These are phyloP conservation scores for Corapipo altera DNA, from an alignment of 2,113 vertebrate genomes.

Conservation along the genomic window DNA sequence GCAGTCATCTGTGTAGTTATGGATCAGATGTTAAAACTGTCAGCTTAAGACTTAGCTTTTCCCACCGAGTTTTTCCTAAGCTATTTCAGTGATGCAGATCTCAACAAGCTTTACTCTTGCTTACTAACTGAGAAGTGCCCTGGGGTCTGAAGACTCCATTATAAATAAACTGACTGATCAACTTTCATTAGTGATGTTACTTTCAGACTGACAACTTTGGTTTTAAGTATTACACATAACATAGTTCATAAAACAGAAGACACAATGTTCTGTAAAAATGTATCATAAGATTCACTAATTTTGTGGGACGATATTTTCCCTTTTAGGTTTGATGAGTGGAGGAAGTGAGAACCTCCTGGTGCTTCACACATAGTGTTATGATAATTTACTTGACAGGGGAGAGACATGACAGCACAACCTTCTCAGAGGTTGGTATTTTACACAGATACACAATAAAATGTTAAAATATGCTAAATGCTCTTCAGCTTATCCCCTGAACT, in stretches of 20 bases:
- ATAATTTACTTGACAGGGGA: not conserved
- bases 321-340: not conserved
- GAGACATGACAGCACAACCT: not conserved
- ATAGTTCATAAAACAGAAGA: not conserved
- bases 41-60: not conserved
- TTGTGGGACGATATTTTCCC: not conserved
- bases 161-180: not conserved
- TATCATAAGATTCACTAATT: not conserved
- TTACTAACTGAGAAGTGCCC: not conserved
- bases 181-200: not conserved
- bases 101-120: not conserved
- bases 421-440: not conserved
- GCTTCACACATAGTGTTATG: not conserved
- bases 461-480: slow-evolving; percentile 7
- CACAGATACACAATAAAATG: not conserved
- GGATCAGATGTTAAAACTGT: not conserved
- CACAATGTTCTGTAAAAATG: not conserved
- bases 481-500: not conserved
- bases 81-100: not conserved
- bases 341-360: not conserved
- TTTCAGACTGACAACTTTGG: not conserved
- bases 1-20: not conserved
- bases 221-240: not conserved
- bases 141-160: not conserved
- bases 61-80: not conserved